Evolutionary conservation across 2,797 vertebrate species (phyloP), one percentile per base, ranked within the genome.

Genomic region (Dromococcyx pavoninus): DNA sequence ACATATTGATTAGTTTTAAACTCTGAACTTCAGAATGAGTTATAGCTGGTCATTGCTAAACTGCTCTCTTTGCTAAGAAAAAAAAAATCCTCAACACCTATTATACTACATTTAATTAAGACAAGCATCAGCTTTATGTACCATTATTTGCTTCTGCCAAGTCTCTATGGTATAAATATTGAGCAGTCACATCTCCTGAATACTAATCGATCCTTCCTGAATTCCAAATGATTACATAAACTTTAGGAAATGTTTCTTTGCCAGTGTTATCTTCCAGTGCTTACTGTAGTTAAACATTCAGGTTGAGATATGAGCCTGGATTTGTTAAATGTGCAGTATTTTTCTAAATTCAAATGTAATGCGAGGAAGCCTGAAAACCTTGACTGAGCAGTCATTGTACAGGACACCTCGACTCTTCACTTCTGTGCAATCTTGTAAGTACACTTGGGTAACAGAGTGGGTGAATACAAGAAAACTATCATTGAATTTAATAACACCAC

Each of bases 61-160:
- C 97, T 97, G 97, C 96, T 97, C 95, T 96, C 94, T 97, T 98
- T 96, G 95, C 95, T 95, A 96, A 95, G 97, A 96, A 94, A 90
- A 97, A 48, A n/a, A n/a, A 95, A 75, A 82, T 32, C 65, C 85
- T 77, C 88, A 96, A 93, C 97, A 97, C 96, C 97, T 98, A 98
- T 98, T 98, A 98, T 97, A 97, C 97, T 95, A 95, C 97, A 97
- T 98, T 98, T 98, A 98, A 99, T 99, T 98, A 99, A 99, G 98
- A 98, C 97, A 97, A 97, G 97, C 97, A 96, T 95, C 94, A 92
- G 97, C 98, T 98, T 97, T 98, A 98, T 97, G 97, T 97, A 96
- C 97, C 97, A 97, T 98, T 98, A 98, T 98, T 98, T 97, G 97
- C 97, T 96, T 96, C 97, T 94, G 97, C 96, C 97, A 96, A 91